Conservation (phyloP, 2,797 vertebrate species). For the Rhinella marina region DNA sequence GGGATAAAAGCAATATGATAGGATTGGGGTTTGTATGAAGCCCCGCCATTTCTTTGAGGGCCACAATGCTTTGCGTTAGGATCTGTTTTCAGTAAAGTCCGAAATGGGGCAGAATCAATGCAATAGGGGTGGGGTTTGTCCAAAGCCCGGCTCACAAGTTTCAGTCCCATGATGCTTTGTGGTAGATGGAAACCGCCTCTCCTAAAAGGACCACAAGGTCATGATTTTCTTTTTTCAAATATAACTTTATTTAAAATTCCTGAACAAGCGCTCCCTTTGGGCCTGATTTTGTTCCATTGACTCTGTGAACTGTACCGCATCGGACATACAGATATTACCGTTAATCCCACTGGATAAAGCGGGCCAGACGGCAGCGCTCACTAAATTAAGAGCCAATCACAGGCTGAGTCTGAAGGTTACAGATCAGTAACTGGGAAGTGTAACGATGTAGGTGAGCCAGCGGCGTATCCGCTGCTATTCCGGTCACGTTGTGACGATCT, state of each 20-base stretch:
- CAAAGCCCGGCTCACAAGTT: too few species aligned
- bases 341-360: conserved; percentile 47
- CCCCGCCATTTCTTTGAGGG: neutral
- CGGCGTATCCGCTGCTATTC: neutral
- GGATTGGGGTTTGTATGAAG: neutral
- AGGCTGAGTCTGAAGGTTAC: conserved; percentile 38
- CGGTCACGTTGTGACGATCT: conserved; percentile 37
- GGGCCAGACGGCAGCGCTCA: conserved; percentile 39
- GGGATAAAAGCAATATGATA: neutral
- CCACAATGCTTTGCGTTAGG: neutral
- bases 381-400: conserved; percentile 55
- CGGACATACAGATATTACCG: conserved; percentile 6
- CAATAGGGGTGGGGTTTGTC: too few species aligned
- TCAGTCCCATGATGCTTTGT: too few species aligned
- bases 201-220: too few species aligned
- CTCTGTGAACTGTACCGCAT: neutral
- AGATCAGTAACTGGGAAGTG: conserved; percentile 31
- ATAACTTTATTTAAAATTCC: neutral
- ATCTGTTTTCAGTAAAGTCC: too few species aligned
- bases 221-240: neutral
- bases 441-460: neutral
- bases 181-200: too few species aligned
- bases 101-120: too few species aligned
- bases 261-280: neutral
- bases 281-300: neutral